Percentiles rank a stretch among this genome's conserved stretches.
Evolutionary conservation across 1,140 invertebrate species (phyloP).

Genomic region (Drosophila rhopaloa): DNA sequence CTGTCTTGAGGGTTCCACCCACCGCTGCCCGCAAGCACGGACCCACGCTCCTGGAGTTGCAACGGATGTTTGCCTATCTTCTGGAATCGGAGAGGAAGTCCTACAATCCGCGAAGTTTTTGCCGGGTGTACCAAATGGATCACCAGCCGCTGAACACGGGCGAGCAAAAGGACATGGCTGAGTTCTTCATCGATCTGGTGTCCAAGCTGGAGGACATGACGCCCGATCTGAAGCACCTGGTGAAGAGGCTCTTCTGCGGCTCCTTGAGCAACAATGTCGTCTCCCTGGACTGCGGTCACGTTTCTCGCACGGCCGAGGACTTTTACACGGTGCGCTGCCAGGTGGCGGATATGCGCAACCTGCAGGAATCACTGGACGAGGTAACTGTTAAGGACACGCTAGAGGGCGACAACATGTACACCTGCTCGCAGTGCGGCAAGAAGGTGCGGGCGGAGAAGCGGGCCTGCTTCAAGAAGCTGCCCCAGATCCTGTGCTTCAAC

Average conservation of each 20-base stretch:
- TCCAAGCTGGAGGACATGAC: conserved; percentile 98
- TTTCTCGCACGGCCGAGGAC: conserved; percentile 96
- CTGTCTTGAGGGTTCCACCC: conserved; percentile 88
- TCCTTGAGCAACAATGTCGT: conserved; percentile 97
- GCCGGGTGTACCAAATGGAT: conserved; percentile 98
- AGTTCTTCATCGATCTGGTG: conserved; percentile 98
- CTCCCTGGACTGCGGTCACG: conserved; percentile 96
- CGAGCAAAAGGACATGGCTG: conserved; percentile 99
- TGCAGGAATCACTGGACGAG: conserved; percentile 97
- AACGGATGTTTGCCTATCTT: conserved; percentile 98
- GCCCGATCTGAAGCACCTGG: conserved; percentile 93
- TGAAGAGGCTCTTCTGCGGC: conserved; percentile 96
- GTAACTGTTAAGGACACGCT: conserved; percentile 98
- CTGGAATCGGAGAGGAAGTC: conserved; percentile 97
- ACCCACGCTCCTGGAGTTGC: conserved; percentile 93
- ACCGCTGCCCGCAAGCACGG: conserved; percentile 91
- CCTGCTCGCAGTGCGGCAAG: conserved; percentile 96
- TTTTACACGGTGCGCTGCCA: conserved; percentile 98
- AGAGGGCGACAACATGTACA: conserved; percentile 99
- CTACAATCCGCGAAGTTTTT: conserved; percentile 97
- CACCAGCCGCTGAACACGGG: conserved; percentile 97
- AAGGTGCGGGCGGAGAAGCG: conserved; percentile 97
- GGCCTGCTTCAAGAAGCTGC: conserved; percentile 97
- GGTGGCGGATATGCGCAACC: conserved; percentile 97
- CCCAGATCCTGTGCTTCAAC: conserved; percentile 97